These are phyloP conservation scores for Drosophila ananassae DNA, from an alignment of 1,140 invertebrate species.

Conservation along the genomic window DNA sequence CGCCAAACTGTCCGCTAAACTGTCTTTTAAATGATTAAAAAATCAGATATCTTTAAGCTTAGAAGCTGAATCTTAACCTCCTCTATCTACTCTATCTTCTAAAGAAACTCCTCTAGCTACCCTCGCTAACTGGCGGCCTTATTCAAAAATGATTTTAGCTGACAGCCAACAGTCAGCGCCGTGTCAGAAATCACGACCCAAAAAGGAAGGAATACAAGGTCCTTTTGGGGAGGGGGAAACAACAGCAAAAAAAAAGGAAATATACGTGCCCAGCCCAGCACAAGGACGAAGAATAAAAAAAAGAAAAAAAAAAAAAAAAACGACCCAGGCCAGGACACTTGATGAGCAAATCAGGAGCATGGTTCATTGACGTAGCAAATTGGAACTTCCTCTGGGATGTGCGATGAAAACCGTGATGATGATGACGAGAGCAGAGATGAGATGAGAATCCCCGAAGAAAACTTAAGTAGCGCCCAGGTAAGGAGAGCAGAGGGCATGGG, in stretches of 20 bases:
- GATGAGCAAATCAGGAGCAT: conserved; percentile 64
- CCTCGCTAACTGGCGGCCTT: conserved; percentile 45
- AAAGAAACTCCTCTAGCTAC: conserved; percentile 10
- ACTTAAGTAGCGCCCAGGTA: conserved; percentile 54
- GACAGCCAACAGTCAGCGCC: conserved; percentile 68
- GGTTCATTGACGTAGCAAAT: conserved; percentile 83
- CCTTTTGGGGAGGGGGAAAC: background rate
- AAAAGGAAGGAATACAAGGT: conserved; percentile 33
- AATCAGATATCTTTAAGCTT: too few relatives aligned
- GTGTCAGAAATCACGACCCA: conserved; percentile 59
- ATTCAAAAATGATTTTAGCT: conserved; percentile 67
- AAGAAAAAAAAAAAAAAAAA: conserved; percentile 20
- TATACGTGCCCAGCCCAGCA: conserved; percentile 1
- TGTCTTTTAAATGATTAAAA: too few relatives aligned
- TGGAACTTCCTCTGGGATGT: conserved; percentile 79
- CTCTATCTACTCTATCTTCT: too few relatives aligned
- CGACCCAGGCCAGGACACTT: conserved; percentile 32
- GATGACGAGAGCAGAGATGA: conserved; percentile 14
- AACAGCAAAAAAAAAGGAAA: background rate
- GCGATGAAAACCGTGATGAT: conserved; percentile 33
- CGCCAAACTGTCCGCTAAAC: too few relatives aligned
- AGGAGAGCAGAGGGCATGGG: conserved; percentile 15
- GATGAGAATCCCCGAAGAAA: conserved; percentile 51
- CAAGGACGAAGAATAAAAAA: background rate
- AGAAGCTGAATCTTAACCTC: too few relatives aligned